Evolutionary conservation across 2,113 vertebrate genomes (phyloP).

Genomic region (Terrapene triunguis): DNA sequence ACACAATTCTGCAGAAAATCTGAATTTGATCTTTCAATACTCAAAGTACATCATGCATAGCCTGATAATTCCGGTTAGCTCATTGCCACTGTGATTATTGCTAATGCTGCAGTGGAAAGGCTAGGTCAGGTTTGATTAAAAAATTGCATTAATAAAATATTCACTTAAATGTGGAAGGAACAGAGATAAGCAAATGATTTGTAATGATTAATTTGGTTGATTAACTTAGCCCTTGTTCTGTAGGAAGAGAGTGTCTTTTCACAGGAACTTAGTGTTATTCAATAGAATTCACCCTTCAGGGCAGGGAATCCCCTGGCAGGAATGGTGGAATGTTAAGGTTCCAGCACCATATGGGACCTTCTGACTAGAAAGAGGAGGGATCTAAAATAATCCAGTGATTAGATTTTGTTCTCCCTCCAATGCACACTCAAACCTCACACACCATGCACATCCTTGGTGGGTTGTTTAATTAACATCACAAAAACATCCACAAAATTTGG

Average conservation of each 20-base stretch:
- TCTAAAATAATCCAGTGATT: background rate
- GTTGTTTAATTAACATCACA: constrained; percentile 17
- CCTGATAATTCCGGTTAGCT: background rate
- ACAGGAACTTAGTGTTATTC: background rate
- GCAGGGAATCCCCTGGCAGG: background rate
- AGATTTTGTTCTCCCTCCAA: background rate
- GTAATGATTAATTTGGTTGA: background rate
- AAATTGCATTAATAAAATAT: background rate
- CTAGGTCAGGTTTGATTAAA: background rate
- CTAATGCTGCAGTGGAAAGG: background rate
- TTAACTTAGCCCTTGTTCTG: background rate
- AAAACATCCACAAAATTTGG: background rate
- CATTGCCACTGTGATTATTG: background rate
- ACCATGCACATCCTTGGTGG: background rate
- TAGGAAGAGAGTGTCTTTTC: background rate
- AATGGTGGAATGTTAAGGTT: background rate
- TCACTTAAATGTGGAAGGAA: background rate
- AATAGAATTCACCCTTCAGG: background rate
- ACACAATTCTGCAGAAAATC: background rate
- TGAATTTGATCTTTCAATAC: background rate
- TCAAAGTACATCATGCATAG: background rate
- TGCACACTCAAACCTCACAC: background rate
- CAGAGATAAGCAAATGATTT: background rate
- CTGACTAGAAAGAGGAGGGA: background rate
- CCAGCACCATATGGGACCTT: background rate